Percentiles rank a stretch among this genome's conserved stretches.
Evolutionary conservation across 64 coral and sea anemone genomes (phyloP).

Genomic region (Acropora tenuis): DNA sequence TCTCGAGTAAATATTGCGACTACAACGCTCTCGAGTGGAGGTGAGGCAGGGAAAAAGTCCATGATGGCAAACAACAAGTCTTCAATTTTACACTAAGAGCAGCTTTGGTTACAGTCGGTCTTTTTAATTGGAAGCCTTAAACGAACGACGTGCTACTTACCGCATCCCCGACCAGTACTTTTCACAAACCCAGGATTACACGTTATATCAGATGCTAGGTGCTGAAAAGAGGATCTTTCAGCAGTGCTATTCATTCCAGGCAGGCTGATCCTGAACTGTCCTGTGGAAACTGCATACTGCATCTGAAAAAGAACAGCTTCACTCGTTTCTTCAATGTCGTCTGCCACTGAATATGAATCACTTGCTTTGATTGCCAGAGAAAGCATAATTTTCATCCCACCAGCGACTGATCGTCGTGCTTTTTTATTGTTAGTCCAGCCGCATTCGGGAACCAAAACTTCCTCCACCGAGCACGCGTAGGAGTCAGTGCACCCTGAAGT

Average conservation of each 20-base stretch:
- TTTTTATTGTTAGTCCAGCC: not conserved
- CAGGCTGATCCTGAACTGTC: constrained; percentile 16
- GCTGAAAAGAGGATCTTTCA: constrained; percentile 29
- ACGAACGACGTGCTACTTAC: not conserved
- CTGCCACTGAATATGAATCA: not conserved
- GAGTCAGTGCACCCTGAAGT: not conserved
- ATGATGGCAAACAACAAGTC: not conserved
- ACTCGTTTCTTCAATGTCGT: constrained; percentile 26
- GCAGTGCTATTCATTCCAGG: constrained; percentile 39
- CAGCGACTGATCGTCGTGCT: not conserved
- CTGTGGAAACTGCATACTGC: constrained; percentile 31
- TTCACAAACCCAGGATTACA: constrained; percentile 38
- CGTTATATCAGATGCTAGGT: not conserved
- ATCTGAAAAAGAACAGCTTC: constrained; percentile 52
- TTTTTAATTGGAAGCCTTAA: not conserved
- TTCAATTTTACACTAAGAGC: not conserved
- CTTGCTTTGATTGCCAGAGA: not conserved
- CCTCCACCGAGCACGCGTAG: constrained; percentile 1
- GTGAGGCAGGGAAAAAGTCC: not conserved
- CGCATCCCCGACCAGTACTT: constrained; percentile 24
- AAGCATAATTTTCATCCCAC: constrained; percentile 17
- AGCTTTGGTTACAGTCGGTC: not conserved
- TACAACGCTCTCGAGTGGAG: not conserved
- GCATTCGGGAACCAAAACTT: constrained; percentile 18
- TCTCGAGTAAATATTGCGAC: not conserved